Evolutionary conservation across 1,140 invertebrate species (phyloP).

Genomic region (Sarcophaga bullata): DNA sequence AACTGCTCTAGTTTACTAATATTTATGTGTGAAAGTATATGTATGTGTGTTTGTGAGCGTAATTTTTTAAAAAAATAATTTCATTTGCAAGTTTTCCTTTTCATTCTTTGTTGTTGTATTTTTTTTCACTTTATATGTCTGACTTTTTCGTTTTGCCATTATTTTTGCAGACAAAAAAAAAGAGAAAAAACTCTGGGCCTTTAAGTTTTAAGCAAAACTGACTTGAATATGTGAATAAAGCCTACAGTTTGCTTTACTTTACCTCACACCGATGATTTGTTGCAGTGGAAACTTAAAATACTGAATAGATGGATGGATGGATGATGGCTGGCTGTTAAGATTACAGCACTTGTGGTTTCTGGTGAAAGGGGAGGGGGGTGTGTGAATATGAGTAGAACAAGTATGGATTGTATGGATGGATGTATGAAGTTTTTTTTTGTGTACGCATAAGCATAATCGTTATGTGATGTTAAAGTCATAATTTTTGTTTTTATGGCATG

Average conservation of each 20-base stretch:
- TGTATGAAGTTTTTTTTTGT: not conserved
- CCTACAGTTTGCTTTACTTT: not conserved
- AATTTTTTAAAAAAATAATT: not conserved
- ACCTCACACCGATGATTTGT: not conserved
- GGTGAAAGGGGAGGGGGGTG: no score
- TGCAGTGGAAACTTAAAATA: not conserved
- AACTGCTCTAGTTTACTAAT: not conserved
- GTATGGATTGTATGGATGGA: not conserved
- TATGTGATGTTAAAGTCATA: slow-evolving; percentile 11
- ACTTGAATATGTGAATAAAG: no score
- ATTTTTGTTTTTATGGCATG: slow-evolving; percentile 16
- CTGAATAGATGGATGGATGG: not conserved
- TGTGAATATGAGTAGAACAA: no score
- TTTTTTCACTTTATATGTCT: not conserved
- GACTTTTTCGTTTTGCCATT: not conserved
- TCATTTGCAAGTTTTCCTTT: slow-evolving; percentile 16
- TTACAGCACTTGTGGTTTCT: no score
- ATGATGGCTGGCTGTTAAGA: not conserved
- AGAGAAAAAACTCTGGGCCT: not conserved
- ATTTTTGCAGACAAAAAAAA: not conserved
- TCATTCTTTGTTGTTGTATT: not conserved
- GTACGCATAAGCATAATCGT: not conserved
- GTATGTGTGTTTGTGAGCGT: not conserved
- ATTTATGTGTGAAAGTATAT: not conserved
- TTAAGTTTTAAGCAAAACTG: not conserved